Evolutionary conservation across 2,113 vertebrate species (phyloP).

Genomic region (human (Homo sapiens)): DNA sequence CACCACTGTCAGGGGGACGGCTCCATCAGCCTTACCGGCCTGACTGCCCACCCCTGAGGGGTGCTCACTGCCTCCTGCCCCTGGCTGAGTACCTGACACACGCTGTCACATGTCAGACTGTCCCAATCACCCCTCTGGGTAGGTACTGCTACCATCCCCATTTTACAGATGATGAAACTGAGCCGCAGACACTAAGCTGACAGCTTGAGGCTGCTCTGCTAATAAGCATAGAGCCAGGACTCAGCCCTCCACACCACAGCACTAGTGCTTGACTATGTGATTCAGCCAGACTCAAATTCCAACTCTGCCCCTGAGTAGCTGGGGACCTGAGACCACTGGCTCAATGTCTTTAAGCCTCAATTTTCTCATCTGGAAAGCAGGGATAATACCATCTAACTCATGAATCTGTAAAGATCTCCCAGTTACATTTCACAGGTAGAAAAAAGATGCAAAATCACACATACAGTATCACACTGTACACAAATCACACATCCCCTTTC

Average conservation of each 20-base stretch:
- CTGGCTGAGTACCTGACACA: neutral
- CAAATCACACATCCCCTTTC: neutral
- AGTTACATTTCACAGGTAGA: neutral
- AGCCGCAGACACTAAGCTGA: neutral
- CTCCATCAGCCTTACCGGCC: neutral
- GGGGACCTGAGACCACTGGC: neutral
- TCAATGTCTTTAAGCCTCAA: neutral
- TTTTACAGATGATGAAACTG: neutral
- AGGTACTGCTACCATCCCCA: neutral
- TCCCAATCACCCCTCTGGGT: neutral
- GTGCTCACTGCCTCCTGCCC: neutral
- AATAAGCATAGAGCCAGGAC: neutral
- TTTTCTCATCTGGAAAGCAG: neutral
- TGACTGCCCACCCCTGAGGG: rapidly evolving
- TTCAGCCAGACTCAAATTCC: neutral
- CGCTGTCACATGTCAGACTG: rapidly evolving
- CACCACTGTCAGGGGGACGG: rapidly evolving
- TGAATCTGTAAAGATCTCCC: neutral
- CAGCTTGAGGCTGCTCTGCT: neutral
- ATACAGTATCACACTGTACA: rapidly evolving
- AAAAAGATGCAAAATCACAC: neutral
- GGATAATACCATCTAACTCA: neutral
- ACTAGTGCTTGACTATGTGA: neutral
- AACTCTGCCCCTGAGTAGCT: neutral
- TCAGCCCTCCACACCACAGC: neutral